Conservation (phyloP, 2,113 vertebrate genomes). For the Myotis davidii region DNA sequence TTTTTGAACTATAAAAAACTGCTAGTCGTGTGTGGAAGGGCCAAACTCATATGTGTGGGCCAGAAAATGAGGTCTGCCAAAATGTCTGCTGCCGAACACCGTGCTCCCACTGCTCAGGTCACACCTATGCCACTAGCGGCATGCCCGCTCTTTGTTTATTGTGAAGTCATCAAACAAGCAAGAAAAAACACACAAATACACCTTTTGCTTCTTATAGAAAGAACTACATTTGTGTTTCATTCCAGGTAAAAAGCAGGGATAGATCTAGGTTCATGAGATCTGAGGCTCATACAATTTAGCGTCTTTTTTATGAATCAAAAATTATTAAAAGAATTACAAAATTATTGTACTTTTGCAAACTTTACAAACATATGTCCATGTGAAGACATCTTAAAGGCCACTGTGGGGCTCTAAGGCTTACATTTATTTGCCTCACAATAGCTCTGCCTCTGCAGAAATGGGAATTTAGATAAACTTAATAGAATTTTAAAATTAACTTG, state of each 20-base stretch:
- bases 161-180: neutral
- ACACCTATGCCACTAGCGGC: neutral
- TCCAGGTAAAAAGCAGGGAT: neutral
- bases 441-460: neutral
- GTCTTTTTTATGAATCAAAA: neutral
- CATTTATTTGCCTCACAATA: neutral
- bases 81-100: neutral
- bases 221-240: slow-evolving; percentile 14
- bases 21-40: neutral
- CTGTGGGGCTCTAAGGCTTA: neutral
- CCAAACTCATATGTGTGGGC: neutral
- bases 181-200: neutral
- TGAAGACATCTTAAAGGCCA: neutral
- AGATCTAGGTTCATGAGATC: neutral
- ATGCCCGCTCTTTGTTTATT: neutral
- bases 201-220: neutral
- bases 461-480: neutral
- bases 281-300: neutral
- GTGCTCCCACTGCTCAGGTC: neutral
- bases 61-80: neutral
- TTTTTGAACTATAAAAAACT: neutral
- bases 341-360: neutral
- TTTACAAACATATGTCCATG: neutral
- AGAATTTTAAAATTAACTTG: neutral
- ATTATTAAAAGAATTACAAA: neutral